Percentiles rank a stretch among this genome's conserved stretches.
These are phyloP conservation scores for Hanleya hanleyi DNA, from an alignment of 2,888 invertebrate genomes.

Conservation along the genomic window DNA sequence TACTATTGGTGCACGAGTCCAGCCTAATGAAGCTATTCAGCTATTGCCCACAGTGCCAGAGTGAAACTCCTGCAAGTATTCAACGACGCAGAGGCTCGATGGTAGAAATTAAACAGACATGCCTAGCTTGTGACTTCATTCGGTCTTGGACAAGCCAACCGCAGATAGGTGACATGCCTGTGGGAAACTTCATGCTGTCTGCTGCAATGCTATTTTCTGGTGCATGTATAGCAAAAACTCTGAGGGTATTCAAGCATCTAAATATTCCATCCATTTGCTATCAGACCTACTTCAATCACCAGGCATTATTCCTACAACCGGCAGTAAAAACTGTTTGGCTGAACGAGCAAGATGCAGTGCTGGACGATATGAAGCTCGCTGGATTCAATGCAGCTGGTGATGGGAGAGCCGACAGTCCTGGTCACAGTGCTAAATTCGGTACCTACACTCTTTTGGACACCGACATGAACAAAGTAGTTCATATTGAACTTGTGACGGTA, in stretches of 20 bases:
- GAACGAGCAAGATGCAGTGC: not conserved
- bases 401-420: constrained; percentile 5
- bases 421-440: constrained; percentile 5
- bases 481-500: not conserved
- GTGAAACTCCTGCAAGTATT: too few species aligned
- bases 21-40: too few species aligned
- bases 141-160: too few species aligned
- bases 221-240: not conserved
- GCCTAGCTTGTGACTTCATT: too few species aligned
- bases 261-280: not conserved
- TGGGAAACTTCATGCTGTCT: not conserved
- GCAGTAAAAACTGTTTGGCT: not conserved
- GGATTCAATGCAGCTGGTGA: constrained; percentile 1
- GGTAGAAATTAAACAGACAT: too few species aligned
- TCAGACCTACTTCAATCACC: not conserved
- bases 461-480: not conserved
- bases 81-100: too few species aligned
- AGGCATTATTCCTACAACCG: not conserved
- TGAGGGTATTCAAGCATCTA: not conserved
- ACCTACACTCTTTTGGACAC: not conserved
- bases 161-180: not conserved
- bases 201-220: not conserved
- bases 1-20: too few species aligned
- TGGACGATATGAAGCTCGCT: not conserved
- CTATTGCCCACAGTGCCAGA: too few species aligned